Evolutionary conservation across 2,113 vertebrate species (phyloP).

Genomic region (Bos indicus): DNA sequence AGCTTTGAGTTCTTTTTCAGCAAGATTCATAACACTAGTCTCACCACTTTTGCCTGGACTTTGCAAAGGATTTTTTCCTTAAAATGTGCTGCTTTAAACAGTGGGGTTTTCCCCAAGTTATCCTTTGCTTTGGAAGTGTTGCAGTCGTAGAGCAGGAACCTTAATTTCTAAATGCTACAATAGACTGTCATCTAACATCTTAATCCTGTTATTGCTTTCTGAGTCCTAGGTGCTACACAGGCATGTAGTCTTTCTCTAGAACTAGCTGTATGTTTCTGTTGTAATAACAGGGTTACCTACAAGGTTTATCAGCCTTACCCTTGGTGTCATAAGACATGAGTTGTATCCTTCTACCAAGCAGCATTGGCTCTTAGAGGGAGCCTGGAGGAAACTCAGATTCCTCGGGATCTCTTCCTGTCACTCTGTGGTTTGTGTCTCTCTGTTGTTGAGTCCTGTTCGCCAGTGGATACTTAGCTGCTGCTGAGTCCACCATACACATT

Average conservation of each 20-base stretch:
- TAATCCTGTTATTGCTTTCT: constrained; percentile 46
- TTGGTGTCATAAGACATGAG: constrained; percentile 12
- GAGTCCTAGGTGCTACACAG: constrained; percentile 76
- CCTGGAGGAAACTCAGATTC: constrained; percentile 57
- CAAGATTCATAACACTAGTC: constrained; percentile 31
- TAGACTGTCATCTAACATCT: constrained; percentile 36
- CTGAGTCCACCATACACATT: neutral
- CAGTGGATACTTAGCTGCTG: neutral
- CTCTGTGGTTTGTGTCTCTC: constrained; percentile 11
- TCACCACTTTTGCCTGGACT: constrained; percentile 40
- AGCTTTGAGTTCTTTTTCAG: constrained; percentile 21
- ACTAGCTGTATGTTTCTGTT: neutral
- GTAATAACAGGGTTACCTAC: constrained; percentile 21
- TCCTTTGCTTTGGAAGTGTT: neutral
- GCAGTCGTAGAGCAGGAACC: neutral
- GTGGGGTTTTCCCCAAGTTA: neutral
- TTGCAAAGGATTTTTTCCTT: constrained; percentile 8
- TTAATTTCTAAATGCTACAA: constrained; percentile 57
- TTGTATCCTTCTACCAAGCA: neutral
- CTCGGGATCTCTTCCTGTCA: constrained; percentile 6
- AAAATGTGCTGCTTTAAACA: neutral
- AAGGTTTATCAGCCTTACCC: neutral
- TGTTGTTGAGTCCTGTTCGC: neutral
- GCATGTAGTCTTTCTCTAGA: constrained; percentile 46
- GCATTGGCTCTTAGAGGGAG: neutral